Base-by-base conservation (phyloP, 35 echinoderm and acorn worm species). In the Patiria miniata region DNA sequence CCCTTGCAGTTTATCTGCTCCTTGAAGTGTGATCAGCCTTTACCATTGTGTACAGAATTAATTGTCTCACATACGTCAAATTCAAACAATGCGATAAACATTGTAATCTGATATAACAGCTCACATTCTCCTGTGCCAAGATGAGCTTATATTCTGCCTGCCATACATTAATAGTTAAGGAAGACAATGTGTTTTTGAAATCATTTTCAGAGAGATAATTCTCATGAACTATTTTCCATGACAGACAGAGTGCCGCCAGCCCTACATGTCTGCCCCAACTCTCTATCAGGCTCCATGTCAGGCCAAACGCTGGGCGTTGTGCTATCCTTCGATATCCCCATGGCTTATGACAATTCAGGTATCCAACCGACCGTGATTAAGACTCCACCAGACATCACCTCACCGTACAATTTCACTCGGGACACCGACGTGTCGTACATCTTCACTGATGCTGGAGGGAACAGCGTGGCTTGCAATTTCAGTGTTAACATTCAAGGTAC, bases 181-280 rank as follows among this genome's bases (percentile, higher is more conserved):
- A n/a, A n/a, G n/a, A n/a, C n/a, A n/a, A n/a, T n/a, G n/a, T n/a
- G n/a, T n/a, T n/a, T n/a, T n/a, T n/a, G n/a, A n/a, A n/a, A n/a
- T n/a, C n/a, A n/a, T n/a, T n/a, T n/a, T n/a, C n/a, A n/a, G n/a
- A n/a, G 42, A 12, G 4, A 47, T 23, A 69, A 69, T 69, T 23
- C 12, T 14, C 28, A 69, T 30, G 6, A 21, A 69, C 28, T 1
- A 22, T 30, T 21, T 69, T 29, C 28, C 29, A 23, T 22, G 17
- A 32, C 34, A 69, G 61, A 69, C 34, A 69, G 10, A 2, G 7
- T 69, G 23, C 61, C 61, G 28, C 61, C 61, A 34, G 26, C 34
- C 23, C 36, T 96, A 23, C 56, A 59, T 50, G 77, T 78, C 44
- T 96, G 94, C 68, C 94, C 94, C 1, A 90, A 90, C n/a, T 38